Conservation (phyloP, 2,113 vertebrate species). For the Hippocampus guttulatus region DNA sequence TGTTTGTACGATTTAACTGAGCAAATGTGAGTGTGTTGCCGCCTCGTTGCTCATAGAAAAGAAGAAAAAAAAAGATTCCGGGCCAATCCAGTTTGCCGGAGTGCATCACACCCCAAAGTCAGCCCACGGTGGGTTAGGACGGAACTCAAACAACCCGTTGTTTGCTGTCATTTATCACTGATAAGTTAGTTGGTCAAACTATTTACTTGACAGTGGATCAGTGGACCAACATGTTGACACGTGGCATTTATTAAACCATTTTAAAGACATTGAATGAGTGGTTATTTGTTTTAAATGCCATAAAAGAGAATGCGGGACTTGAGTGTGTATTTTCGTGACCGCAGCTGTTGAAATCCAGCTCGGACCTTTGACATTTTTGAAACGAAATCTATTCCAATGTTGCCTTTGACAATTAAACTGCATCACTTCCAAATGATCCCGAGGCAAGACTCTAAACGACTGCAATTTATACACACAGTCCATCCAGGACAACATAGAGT, state of each 20-base stretch:
- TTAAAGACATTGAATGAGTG: not conserved
- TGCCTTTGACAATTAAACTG: no score
- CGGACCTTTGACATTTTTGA: no score
- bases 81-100: slow-evolving; percentile 47
- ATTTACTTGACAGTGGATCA: not conserved
- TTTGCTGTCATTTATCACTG: slow-evolving; percentile 9
- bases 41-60: slow-evolving; percentile 47
- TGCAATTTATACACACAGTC: not conserved
- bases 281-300: not conserved
- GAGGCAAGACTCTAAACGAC: not conserved
- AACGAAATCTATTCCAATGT: no score
- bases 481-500: not conserved
- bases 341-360: no score
- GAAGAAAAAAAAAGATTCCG: slow-evolving; percentile 19
- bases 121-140: slow-evolving; percentile 18
- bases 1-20: slow-evolving; percentile 25
- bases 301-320: no score
- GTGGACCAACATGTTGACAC: no score
- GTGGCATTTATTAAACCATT: not conserved
- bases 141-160: slow-evolving; percentile 24
- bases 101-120: slow-evolving; percentile 40
- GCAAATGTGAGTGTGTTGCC: not conserved
- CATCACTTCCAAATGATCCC: no score
- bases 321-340: no score
- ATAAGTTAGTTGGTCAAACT: slow-evolving; percentile 14